Conservation (phyloP, 2,888 invertebrate genomes). For the Cheiracanthium punctorium region DNA sequence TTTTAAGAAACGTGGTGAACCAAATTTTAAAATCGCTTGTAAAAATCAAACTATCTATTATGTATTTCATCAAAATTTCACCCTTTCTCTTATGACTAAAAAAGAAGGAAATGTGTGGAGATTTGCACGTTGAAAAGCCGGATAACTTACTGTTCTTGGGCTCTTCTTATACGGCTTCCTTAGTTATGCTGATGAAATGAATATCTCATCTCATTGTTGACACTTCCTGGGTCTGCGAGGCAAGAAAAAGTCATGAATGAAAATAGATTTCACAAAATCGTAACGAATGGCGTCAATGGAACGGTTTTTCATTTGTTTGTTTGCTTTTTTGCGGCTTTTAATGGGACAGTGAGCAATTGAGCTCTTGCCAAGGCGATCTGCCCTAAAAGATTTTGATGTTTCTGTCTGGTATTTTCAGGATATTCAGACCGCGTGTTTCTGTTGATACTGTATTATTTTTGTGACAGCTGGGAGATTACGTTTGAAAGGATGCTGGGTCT, state of each 20-base stretch:
- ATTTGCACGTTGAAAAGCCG: background rate
- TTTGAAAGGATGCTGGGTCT: background rate
- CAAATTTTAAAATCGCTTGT: too few relatives aligned
- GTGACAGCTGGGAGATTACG: background rate
- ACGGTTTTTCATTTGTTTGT: constrained; percentile 13
- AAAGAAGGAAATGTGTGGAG: too few relatives aligned
- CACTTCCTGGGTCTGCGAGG: background rate
- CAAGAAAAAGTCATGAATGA: constrained; percentile 34
- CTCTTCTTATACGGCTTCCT: too few relatives aligned
- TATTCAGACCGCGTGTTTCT: background rate
- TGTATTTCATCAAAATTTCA: too few relatives aligned
- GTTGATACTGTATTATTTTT: background rate
- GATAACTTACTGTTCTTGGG: too few relatives aligned
- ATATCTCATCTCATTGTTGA: background rate
- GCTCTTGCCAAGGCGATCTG: constrained; percentile 40
- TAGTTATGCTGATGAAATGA: background rate
- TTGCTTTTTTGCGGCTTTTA: constrained; percentile 27
- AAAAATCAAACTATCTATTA: too few relatives aligned
- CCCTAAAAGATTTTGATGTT: constrained; percentile 18
- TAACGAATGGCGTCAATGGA: constrained; percentile 56
- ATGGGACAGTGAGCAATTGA: constrained; percentile 36
- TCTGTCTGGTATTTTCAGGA: background rate
- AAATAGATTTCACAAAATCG: constrained; percentile 51
- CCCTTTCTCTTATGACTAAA: too few relatives aligned
- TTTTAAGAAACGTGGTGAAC: too few relatives aligned